Conservation (phyloP, 2,888 invertebrate species). For the Scaptomyza reducta region DNA sequence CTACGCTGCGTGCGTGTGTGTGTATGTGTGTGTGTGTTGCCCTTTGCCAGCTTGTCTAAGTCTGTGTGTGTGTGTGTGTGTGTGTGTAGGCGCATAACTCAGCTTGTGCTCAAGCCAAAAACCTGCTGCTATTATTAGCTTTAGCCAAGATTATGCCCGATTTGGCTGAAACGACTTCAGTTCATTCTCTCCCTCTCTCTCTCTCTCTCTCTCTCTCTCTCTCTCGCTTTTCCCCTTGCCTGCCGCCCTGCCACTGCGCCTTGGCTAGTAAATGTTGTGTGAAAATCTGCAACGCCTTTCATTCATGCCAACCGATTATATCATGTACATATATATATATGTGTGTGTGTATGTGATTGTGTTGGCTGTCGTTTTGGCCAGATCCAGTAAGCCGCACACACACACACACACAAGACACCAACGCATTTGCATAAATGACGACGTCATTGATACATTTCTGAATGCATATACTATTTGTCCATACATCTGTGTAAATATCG, state of each 20-base stretch:
- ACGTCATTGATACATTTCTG: slow-evolving; percentile 59
- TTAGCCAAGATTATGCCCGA: slow-evolving; percentile 74
- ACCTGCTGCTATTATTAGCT: slow-evolving; percentile 79
- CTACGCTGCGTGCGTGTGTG: slow-evolving; percentile 28
- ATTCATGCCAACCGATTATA: slow-evolving; percentile 74
- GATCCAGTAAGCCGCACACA: slow-evolving; percentile 56
- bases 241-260: neutral
- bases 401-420: slow-evolving; percentile 25
- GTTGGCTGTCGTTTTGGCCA: slow-evolving; percentile 74
- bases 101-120: slow-evolving; percentile 61
- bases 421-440: slow-evolving; percentile 45
- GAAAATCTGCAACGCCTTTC: slow-evolving; percentile 77
- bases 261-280: slow-evolving; percentile 50
- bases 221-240: slow-evolving; percentile 34
- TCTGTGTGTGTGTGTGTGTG: slow-evolving; percentile 25
- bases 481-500: slow-evolving; percentile 18
- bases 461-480: slow-evolving; percentile 21
- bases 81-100: slow-evolving; percentile 69
- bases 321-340: slow-evolving; percentile 45
- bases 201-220: neutral
- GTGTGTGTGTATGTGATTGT: slow-evolving; percentile 38
- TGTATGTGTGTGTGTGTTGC: slow-evolving; percentile 10
- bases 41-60: slow-evolving; percentile 4
- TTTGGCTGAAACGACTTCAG: slow-evolving; percentile 55
- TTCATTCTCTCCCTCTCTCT: slow-evolving; percentile 28